Evolutionary conservation across 2,797 vertebrate genomes (phyloP), one percentile per base, ranked within the genome.

Genomic region (Chiloscyllium punctatum): DNA sequence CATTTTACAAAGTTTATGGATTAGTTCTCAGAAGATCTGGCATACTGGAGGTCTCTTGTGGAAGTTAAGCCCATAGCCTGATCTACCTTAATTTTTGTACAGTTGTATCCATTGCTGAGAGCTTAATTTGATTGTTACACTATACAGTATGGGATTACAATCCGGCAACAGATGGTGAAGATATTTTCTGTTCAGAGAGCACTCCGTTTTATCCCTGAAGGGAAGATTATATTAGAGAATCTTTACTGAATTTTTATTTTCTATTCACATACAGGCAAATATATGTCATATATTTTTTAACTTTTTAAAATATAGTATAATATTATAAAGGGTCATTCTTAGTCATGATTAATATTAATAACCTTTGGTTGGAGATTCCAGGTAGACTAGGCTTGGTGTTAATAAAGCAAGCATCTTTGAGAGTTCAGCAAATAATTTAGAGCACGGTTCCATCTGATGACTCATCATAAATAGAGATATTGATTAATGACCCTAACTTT

Each of bases 111-210:
- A 69, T 77, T 66, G 37, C 8, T 21, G 62, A 37, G 37, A 68
- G 62, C 68, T 69, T 69, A 92, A 62, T 37, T 69, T 69, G 62
- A 69, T 92, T 23, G 37, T 42, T 33, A 69, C 11, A 92, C 90
- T 42, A 27, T 42, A 69, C 90, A 69, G 66, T n/a, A 92, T 92
- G 62, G 37, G 90, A 92, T 69, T 37, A 92, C 90, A 92, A 92
- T 92, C 66, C 68, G 25, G n/a, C n/a, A 92, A 69, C 90, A 92
- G 66, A 92, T 69, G 66, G 62, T 42, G 37, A 69, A 92, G 62
- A 69, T 92, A 69, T 42, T 7, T 42, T 69, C 13, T 62, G 69
- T 68, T 25, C 90, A 69, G 92, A 92, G n/a, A 69, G 37, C 62
- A 92, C 18, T 68, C 66, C 92, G 90, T 92, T 92, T 90, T 92